Evolutionary conservation across 2,797 vertebrate species (phyloP).

Genomic region (Myripristis murdjan): DNA sequence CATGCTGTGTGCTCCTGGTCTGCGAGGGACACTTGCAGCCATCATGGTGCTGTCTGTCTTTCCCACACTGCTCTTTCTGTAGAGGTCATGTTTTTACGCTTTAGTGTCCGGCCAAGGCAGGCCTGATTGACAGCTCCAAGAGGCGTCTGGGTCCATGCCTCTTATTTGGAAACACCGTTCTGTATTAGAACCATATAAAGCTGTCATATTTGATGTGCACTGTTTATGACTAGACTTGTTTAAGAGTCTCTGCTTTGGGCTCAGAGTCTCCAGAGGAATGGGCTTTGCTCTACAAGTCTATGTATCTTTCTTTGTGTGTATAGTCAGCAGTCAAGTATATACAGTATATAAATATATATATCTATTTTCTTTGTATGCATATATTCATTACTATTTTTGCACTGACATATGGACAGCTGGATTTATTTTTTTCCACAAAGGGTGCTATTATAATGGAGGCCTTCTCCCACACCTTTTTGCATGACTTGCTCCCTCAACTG

Average conservation of each 20-base stretch:
- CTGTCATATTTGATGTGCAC: slow-evolving; percentile 66
- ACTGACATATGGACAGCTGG: slow-evolving; percentile 85
- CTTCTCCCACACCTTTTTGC: slow-evolving; percentile 88
- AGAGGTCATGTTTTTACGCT: slow-evolving; percentile 51
- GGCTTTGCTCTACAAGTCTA: slow-evolving; percentile 70
- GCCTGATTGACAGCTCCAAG: slow-evolving; percentile 62
- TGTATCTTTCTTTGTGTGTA: slow-evolving; percentile 77
- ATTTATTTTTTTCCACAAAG: slow-evolving; percentile 87
- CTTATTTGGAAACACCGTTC: slow-evolving; percentile 59
- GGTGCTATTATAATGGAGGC: slow-evolving; percentile 89
- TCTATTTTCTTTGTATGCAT: slow-evolving; percentile 88
- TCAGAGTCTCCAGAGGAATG: slow-evolving; percentile 67
- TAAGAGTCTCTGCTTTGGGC: slow-evolving; percentile 72
- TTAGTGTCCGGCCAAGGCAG: slow-evolving; percentile 4
- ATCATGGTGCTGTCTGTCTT: slow-evolving; percentile 76
- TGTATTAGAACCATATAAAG: slow-evolving; percentile 61
- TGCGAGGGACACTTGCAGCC: slow-evolving; percentile 66
- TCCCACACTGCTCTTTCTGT: slow-evolving; percentile 64
- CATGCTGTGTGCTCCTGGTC: slow-evolving; percentile 75
- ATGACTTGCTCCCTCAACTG: slow-evolving; percentile 83
- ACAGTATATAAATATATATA: slow-evolving; percentile 80
- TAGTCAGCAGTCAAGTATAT: slow-evolving; percentile 77
- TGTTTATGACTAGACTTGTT: slow-evolving; percentile 71
- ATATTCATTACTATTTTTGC: slow-evolving; percentile 88
- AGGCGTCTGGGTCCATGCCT: slow-evolving; percentile 42